These are phyloP conservation scores for Astreopora myriophthalma DNA, from an alignment of 64 coral and sea anemone genomes.

Conservation along the genomic window DNA sequence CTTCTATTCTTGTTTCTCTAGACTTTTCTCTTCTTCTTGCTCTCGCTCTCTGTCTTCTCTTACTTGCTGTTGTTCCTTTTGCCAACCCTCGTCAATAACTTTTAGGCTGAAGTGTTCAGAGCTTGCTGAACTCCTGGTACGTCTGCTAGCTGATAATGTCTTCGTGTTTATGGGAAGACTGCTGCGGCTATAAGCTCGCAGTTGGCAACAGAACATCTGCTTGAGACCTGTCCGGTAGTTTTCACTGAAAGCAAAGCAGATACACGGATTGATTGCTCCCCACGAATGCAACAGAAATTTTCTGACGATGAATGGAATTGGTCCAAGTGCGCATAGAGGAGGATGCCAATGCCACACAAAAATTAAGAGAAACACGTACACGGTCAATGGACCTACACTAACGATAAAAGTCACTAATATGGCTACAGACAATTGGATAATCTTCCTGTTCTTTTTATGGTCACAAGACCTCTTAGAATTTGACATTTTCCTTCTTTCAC, in stretches of 20 bases:
- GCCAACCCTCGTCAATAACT: background rate
- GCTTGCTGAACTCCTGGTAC: background rate
- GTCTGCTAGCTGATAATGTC: background rate
- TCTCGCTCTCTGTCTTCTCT: background rate
- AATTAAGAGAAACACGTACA: background rate
- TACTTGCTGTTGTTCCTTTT: background rate
- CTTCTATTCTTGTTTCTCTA: no score
- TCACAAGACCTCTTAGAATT: background rate
- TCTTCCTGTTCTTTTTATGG: background rate
- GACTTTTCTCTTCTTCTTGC: no score
- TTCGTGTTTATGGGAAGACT: background rate
- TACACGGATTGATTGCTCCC: slow-evolving; percentile 13
- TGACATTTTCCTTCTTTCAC: background rate
- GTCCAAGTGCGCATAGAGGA: background rate
- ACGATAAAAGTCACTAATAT: background rate
- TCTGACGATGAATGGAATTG: background rate
- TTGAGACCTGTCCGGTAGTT: slow-evolving; percentile 39
- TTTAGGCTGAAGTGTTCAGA: background rate
- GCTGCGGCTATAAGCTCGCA: background rate
- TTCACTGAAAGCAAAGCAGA: slow-evolving; percentile 15
- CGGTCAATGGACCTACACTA: background rate
- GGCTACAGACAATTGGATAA: background rate
- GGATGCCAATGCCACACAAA: background rate
- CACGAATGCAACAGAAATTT: slow-evolving; percentile 5
- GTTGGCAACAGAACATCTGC: background rate